These are phyloP conservation scores for Folsomia candida DNA, from an alignment of 2,888 invertebrate species.

Conservation along the genomic window DNA sequence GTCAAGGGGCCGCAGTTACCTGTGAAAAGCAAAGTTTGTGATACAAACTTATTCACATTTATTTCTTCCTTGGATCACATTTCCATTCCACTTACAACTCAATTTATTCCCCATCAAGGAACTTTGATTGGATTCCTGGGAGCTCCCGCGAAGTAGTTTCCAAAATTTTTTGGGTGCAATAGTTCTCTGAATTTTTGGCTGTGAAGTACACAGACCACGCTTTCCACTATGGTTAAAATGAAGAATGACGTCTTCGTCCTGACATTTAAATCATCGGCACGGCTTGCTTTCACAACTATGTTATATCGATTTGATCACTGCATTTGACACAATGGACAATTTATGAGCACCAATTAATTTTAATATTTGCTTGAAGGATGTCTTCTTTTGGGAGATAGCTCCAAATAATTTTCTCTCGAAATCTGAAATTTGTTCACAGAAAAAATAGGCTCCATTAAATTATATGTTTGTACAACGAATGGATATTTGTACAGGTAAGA, in stretches of 20 bases:
- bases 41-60: no score
- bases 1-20: conserved; percentile 95
- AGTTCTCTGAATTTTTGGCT: background rate
- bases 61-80: no score
- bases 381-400: background rate
- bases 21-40: no score
- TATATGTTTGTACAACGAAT: background rate
- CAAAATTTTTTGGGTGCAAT: background rate
- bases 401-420: background rate
- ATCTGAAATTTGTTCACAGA: background rate
- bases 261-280: background rate
- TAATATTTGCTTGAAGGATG: no score
- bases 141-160: background rate
- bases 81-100: no score
- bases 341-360: background rate
- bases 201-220: background rate
- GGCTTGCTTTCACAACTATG: background rate
- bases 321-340: background rate
- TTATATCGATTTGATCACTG: no score
- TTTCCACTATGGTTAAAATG: background rate
- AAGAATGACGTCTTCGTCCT: background rate
- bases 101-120: conserved; percentile 88
- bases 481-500: background rate
- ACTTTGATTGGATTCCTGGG: background rate
- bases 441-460: background rate